A percentile compares a stretch with the other conserved stretches of the same genome.
phyloP scores from a whole-genome alignment of 1,140 invertebrate genomes.

The Drosophila pallidifrons region DNA sequence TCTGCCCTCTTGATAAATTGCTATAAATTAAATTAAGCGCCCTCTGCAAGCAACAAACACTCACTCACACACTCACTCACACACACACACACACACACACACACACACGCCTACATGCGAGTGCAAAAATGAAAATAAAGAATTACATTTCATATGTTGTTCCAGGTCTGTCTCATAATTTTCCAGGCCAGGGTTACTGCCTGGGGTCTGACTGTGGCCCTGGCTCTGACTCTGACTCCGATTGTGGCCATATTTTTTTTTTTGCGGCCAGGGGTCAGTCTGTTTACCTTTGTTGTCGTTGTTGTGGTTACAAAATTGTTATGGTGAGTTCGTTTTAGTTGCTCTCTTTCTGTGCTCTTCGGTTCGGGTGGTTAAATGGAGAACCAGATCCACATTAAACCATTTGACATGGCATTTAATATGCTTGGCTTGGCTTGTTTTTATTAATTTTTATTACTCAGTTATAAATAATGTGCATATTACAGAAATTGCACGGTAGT shows the following conservation, averaged over 20 bases:
- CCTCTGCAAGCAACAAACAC: slow-evolving; percentile 49
- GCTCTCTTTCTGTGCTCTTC: slow-evolving; percentile 1
- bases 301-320: slow-evolving; percentile 78
- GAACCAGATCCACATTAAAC: slow-evolving; percentile 64
- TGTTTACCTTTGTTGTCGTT: slow-evolving; percentile 68
- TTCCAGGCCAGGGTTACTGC: slow-evolving; percentile 36
- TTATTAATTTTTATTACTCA: slow-evolving; percentile 79
- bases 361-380: slow-evolving; percentile 56
- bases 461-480: slow-evolving; percentile 56
- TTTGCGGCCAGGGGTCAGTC: slow-evolving; percentile 54
- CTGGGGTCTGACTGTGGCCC: neutral
- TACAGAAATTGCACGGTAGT: neutral
- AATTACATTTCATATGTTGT: slow-evolving; percentile 78
- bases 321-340: slow-evolving; percentile 51
- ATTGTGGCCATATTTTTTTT: slow-evolving; percentile 51
- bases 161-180: slow-evolving; percentile 60
- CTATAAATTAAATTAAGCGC: slow-evolving; percentile 79
- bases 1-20: slow-evolving; percentile 69
- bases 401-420: slow-evolving; percentile 81
- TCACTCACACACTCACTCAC: slow-evolving; percentile 35
- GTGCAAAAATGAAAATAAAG: slow-evolving; percentile 57
- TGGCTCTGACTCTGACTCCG: slow-evolving; percentile 5
- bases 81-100: slow-evolving; percentile 41
- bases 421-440: slow-evolving; percentile 66
- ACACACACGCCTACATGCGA: slow-evolving; percentile 45